Base-by-base conservation (phyloP, 2,797 vertebrate species). In the Squalus acanthias region DNA sequence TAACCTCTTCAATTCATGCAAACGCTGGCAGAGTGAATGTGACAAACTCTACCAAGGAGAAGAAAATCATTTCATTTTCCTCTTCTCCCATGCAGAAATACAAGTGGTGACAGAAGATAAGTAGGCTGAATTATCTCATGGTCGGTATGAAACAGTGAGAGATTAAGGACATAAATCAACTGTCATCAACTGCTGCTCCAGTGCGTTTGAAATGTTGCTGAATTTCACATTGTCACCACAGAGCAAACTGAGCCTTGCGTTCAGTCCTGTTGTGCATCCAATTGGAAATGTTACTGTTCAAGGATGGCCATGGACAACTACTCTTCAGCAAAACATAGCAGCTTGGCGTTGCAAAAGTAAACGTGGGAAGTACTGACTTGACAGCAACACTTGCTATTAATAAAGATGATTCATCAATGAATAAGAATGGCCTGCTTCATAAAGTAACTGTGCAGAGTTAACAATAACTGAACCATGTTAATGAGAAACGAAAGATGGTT, bases 181-280 rank as follows among this genome's bases (percentile, higher is more conserved):
- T 10, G 97, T 97, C 97, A 96, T 97, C 96, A 96, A 67, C 9
- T 94, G 97, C 97, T 97, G 96, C 96, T 97, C 96, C 97, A 96
- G 97, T 97, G 97, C 97, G 96, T 96, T 97, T 87, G 97, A 96
- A 8, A 96, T n/a, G 70, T 79, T 67, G 96, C 92, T 96, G 97
- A 96, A 96, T 97, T 39, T 97, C 97, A 97, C 97, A 97, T 53
- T 24, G 13, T 76, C 96, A 96, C 96, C 97, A 33, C 0, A 0
- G 74, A 85, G 96, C 97, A 97, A 98, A 97, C 97, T 97, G 97
- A 97, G 97, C 96, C 97, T 97, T 97, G 97, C 97, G 97, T 97
- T 98, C 98, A 97, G 97, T 97, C 97, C 97, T 97, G 74, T 96
- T 97, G 97, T 97, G 97, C 96, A 97, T 97, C 93, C 70, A 33